These are phyloP conservation scores for Girardia tigrina DNA, from an alignment of 2,888 invertebrate species.

Conservation along the genomic window DNA sequence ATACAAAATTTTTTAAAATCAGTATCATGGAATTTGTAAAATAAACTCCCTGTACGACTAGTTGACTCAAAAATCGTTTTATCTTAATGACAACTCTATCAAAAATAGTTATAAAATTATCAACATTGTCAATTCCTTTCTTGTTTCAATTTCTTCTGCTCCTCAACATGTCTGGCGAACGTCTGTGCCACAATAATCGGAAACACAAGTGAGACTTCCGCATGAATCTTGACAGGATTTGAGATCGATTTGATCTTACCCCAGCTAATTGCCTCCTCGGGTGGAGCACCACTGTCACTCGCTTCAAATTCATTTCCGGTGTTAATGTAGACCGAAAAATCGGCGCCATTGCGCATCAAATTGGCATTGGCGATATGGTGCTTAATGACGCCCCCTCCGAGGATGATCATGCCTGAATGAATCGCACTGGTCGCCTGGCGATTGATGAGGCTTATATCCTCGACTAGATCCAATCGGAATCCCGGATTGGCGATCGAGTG, in stretches of 20 bases:
- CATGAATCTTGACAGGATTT: conserved; percentile 76
- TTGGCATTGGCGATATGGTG: conserved; percentile 99
- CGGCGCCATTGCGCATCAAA: conserved; percentile 59
- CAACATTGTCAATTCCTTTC: too few species aligned
- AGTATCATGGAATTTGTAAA: too few species aligned
- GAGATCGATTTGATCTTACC: conserved; percentile 82
- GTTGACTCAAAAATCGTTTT: too few species aligned
- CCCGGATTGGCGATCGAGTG: conserved; percentile 85
- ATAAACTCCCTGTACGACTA: too few species aligned
- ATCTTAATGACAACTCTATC: too few species aligned
- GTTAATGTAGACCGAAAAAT: conserved; percentile 63
- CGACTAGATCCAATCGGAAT: conserved; percentile 5
- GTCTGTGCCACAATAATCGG: conserved; percentile 87
- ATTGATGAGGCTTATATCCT: conserved; percentile 74
- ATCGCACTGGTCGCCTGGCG: conserved; percentile 79
- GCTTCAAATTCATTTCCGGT: conserved; percentile 87
- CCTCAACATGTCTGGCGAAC: conserved; percentile 67
- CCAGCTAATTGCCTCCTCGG: conserved; percentile 97
- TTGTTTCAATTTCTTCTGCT: too few species aligned
- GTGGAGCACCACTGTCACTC: conserved; percentile 87
- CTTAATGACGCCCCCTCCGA: conserved; percentile 90
- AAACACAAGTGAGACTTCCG: conserved; percentile 81
- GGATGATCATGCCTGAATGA: conserved; percentile 84
- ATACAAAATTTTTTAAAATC: too few species aligned
- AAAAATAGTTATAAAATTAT: too few species aligned